Conservation (phyloP, 2,888 invertebrate species). For the Pyrrhosoma nymphula region DNA sequence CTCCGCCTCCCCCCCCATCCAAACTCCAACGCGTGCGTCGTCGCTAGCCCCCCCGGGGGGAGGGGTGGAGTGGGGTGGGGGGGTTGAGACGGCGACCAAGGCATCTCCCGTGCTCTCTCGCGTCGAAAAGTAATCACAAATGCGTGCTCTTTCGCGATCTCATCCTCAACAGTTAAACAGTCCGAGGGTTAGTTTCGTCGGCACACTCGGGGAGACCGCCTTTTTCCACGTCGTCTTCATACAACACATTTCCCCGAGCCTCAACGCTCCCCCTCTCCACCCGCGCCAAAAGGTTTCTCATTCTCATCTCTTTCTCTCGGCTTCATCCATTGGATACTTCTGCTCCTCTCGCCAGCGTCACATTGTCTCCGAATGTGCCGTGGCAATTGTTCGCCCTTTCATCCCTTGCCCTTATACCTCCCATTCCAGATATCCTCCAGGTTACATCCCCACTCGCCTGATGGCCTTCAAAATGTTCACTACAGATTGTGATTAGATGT, state of each 20-base stretch:
- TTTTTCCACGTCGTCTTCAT: background rate
- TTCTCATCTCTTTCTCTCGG: background rate
- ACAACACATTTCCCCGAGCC: background rate
- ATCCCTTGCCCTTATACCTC: background rate
- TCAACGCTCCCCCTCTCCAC: background rate
- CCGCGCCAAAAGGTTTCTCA: background rate
- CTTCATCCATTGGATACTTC: background rate
- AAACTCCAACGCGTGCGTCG: too few relatives aligned
- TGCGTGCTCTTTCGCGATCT: slow-evolving; percentile 9
- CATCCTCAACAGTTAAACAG: background rate
- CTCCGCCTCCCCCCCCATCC: background rate
- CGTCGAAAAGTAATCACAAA: slow-evolving; percentile 16
- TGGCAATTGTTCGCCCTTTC: background rate
- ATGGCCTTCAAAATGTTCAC: too few relatives aligned
- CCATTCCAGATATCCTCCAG: background rate
- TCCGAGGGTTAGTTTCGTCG: background rate
- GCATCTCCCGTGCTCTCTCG: background rate
- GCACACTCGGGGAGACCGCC: background rate
- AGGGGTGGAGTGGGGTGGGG: too few relatives aligned
- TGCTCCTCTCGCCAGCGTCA: background rate
- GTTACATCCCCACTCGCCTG: too few relatives aligned
- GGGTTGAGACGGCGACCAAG: background rate
- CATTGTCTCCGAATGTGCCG: background rate
- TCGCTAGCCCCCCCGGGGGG: too few relatives aligned
- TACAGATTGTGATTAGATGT: too few relatives aligned